These are phyloP conservation scores for Diaprepes abbreviatus DNA, from an alignment of 2,888 invertebrate species.

Conservation along the genomic window DNA sequence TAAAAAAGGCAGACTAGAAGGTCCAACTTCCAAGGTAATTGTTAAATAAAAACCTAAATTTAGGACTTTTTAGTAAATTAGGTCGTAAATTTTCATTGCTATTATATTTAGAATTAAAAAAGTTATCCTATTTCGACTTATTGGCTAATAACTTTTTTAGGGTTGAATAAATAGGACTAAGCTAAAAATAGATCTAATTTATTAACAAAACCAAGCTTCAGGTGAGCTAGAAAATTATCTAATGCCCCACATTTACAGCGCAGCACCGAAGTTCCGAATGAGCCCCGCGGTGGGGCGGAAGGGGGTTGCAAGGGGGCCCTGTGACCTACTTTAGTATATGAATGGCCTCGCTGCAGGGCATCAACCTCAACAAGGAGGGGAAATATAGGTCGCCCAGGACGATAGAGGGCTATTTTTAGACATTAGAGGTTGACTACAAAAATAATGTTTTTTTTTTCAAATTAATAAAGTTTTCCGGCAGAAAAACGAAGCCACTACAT, in stretches of 20 bases:
- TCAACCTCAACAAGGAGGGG: conserved; percentile 55
- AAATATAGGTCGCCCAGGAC: conserved; percentile 58
- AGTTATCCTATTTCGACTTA: too few relatives aligned
- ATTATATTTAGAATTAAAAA: too few relatives aligned
- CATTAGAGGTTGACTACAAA: conserved; percentile 16
- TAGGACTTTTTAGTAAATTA: too few relatives aligned
- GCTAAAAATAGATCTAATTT: too few relatives aligned
- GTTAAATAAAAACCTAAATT: too few relatives aligned
- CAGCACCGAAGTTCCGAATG: conserved; percentile 12
- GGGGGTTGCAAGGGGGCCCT: conserved; percentile 33
- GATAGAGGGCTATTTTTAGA: conserved; percentile 58
- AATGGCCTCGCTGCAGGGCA: conserved; percentile 61
- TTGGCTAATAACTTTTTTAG: too few relatives aligned
- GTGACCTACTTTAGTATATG: conserved; percentile 57
- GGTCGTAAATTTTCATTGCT: too few relatives aligned
- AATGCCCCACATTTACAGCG: conserved; percentile 2
- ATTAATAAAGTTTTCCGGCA: too few relatives aligned
- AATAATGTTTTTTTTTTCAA: not conserved
- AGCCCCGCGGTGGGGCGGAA: conserved; percentile 1
- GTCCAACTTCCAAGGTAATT: too few relatives aligned
- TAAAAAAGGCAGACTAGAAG: too few relatives aligned
- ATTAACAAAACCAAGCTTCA: not conserved
- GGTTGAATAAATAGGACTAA: too few relatives aligned
- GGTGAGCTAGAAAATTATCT: conserved; percentile 14
- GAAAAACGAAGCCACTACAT: too few relatives aligned